A percentile compares a stretch with the other conserved stretches of the same genome.
These are phyloP conservation scores for Theretra japonica DNA, from an alignment of 2,888 invertebrate genomes.

Conservation along the genomic window DNA sequence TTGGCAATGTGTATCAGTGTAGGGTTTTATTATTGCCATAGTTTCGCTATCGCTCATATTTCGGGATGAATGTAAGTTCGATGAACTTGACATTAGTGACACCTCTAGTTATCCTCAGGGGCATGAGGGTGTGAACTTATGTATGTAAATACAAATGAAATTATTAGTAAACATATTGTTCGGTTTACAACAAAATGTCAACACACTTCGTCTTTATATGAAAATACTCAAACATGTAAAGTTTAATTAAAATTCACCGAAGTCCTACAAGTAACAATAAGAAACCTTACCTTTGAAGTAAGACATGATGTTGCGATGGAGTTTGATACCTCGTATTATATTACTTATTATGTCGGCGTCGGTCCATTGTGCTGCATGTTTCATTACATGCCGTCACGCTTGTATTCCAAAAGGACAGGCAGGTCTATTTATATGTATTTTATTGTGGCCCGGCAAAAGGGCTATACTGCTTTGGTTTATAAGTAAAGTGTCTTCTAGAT, in stretches of 20 bases:
- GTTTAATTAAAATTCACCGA: conserved; percentile 6
- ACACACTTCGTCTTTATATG: neutral
- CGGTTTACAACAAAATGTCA: neutral
- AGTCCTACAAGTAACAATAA: conserved; percentile 15
- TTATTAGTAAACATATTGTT: no score
- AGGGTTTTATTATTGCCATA: no score
- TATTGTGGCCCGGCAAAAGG: neutral
- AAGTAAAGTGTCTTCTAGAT: no score
- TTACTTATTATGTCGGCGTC: neutral
- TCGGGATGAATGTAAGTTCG: no score
- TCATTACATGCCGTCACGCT: neutral
- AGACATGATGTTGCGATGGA: conserved; percentile 5
- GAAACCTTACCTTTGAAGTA: conserved; percentile 2
- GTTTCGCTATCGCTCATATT: no score
- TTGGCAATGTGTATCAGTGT: no score
- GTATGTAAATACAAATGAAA: no score
- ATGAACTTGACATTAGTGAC: no score
- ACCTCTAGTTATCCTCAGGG: no score
- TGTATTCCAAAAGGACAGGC: neutral
- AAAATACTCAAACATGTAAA: neutral
- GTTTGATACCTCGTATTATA: conserved; percentile 9
- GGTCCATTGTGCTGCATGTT: neutral
- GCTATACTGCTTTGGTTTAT: no score
- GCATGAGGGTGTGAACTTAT: no score
- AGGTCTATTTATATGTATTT: neutral